Evolutionary conservation across 1,140 invertebrate genomes (phyloP), one percentile per base, ranked within the genome.

Genomic region (Aphaenogaster ashmeadi): DNA sequence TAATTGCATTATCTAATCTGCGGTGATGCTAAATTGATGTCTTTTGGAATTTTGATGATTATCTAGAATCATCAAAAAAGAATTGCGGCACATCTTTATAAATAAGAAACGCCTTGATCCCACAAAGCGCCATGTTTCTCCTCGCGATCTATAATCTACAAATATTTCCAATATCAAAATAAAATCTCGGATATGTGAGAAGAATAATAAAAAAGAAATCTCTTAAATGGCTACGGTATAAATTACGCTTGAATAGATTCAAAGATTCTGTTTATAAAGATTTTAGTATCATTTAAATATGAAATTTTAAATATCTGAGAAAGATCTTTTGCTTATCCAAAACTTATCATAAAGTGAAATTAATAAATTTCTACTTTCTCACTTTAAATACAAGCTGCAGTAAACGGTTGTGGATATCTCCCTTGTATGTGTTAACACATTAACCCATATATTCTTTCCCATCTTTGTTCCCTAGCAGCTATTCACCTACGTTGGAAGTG

Each of bases 1-100:
- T 81, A 89, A 89, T 84, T 84, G 81, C 21, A 21, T 71, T 89
- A 90, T 87, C 72, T 90, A 89, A 87, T 91, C 54, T 83, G 33
- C 21, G 21, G 4, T 81, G 78, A 81, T 71, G 78, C 15, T 47
- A 62, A 78, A 62, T 78, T 78, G 21, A 78, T 78, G 74, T 77
- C 56, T 71, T 44, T 71, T 9, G 9, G 3, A 81, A 71, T 27
- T 27, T 27, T 27, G 27, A 71, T 71, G 47, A 54, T 81, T 54
- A 71, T 41, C 58, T 56, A 36, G 6, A 80, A 33, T 33, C 15
- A 54, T 80, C 47, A 71, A 54, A 71, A 67, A 80, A n/a, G 38
- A 67, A 27, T 38, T 1, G 62, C 38, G 38, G 15, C 27, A 44
- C 44, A 9, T 47, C 62, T 66, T 1, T 67, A n/a, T 21, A 80